phyloP scores from a whole-genome alignment of 2,113 vertebrate genomes.

The Pituophis catenifer region DNA sequence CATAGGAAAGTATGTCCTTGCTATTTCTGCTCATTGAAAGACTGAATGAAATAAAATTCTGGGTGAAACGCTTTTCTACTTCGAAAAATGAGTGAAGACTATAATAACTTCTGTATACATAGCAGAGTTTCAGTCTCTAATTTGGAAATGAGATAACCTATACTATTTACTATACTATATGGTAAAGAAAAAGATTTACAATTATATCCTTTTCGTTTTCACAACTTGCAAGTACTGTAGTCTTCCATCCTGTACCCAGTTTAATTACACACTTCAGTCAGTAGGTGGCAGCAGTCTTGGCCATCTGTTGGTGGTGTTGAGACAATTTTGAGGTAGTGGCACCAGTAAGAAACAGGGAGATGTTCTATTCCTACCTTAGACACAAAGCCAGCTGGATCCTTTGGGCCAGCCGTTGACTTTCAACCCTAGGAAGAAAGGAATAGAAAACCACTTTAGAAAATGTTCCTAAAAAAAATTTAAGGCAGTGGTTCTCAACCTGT shows the following conservation, averaged over 20 bases:
- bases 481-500: background rate
- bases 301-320: background rate
- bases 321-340: background rate
- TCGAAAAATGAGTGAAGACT: conserved; percentile 38
- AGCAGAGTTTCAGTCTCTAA: conserved; percentile 11
- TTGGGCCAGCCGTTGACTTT: background rate
- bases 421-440: background rate
- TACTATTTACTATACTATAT: background rate
- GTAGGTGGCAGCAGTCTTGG: background rate
- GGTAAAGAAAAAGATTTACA: background rate
- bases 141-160: conserved; percentile 35
- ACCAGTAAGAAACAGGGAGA: background rate
- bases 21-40: conserved; percentile 60
- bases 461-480: background rate
- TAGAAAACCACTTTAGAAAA: background rate
- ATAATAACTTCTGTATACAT: conserved; percentile 32
- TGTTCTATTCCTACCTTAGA: background rate
- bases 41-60: conserved; percentile 62
- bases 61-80: conserved; percentile 50
- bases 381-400: background rate
- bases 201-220: background rate
- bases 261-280: background rate
- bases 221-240: background rate
- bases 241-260: background rate
- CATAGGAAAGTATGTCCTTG: conserved; percentile 43